Evolutionary conservation across 1,140 invertebrate genomes (phyloP).

Genomic region (Drosophila bifasciata): DNA sequence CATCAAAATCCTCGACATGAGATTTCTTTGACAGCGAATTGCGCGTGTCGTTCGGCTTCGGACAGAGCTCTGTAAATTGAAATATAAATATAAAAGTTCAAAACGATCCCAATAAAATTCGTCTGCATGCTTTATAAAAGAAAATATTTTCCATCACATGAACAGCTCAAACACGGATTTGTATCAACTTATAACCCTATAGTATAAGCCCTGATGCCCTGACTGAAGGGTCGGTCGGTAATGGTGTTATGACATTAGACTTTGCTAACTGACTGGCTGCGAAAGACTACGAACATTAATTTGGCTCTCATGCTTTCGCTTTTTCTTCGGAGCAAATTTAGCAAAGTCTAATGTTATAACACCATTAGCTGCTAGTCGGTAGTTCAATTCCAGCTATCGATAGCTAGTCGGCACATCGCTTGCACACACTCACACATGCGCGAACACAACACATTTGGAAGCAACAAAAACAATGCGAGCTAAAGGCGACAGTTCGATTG

Average conservation of each 20-base stretch:
- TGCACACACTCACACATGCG: constrained; percentile 24
- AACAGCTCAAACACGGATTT: too few relatives aligned
- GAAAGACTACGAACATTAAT: too few relatives aligned
- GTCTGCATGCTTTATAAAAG: too few relatives aligned
- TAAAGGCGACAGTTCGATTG: constrained; percentile 31
- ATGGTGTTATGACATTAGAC: too few relatives aligned
- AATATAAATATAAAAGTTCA: neutral
- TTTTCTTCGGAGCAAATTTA: too few relatives aligned
- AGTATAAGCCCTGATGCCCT: too few relatives aligned
- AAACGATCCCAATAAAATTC: neutral
- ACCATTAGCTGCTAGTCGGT: constrained; percentile 13
- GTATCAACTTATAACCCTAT: too few relatives aligned
- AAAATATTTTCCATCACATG: neutral
- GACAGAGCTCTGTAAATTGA: constrained; percentile 90
- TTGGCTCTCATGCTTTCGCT: too few relatives aligned
- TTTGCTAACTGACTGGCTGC: too few relatives aligned
- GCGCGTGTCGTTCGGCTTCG: constrained; percentile 90
- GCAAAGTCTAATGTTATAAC: too few relatives aligned
- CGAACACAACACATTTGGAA: constrained; percentile 29
- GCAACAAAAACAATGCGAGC: constrained; percentile 54
- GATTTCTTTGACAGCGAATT: constrained; percentile 91
- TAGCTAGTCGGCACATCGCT: constrained; percentile 53
- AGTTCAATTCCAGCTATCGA: constrained; percentile 64
- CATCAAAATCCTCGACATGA: constrained; percentile 93
- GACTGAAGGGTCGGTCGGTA: too few relatives aligned